phyloP scores from a whole-genome alignment of 2,888 invertebrate genomes.

The Phoenoteleia sp. region DNA sequence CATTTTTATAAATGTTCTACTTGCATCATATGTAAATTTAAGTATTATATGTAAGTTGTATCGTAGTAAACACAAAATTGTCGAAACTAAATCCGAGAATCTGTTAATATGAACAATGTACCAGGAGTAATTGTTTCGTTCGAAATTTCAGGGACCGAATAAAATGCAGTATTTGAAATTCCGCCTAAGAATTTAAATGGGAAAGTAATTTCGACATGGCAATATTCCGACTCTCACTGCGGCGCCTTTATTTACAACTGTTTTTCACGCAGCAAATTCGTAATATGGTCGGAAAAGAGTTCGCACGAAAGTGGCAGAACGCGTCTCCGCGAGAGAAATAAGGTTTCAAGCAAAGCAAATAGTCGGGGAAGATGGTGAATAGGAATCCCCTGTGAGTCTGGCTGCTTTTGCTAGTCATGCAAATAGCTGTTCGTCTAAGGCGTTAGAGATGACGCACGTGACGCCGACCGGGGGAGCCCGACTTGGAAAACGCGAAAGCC shows the following conservation, averaged over 20 bases:
- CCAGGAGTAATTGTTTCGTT: conserved; percentile 18
- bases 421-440: conserved; percentile 72
- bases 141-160: too few species aligned
- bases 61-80: too few species aligned
- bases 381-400: conserved; percentile 75
- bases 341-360: conserved; percentile 71
- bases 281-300: not conserved
- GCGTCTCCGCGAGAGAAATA: conserved; percentile 46
- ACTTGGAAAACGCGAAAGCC: conserved; percentile 60
- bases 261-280: conserved; percentile 38
- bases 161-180: conserved; percentile 1
- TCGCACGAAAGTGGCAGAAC: conserved; percentile 5
- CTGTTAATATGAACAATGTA: too few species aligned
- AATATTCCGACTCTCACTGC: not conserved
- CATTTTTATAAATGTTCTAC: too few species aligned
- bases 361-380: conserved; percentile 70
- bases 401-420: conserved; percentile 77
- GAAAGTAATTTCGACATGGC: not conserved
- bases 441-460: conserved; percentile 57
- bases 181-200: conserved; percentile 19
- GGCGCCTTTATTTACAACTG: conserved; percentile 15
- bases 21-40: too few species aligned
- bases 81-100: too few species aligned
- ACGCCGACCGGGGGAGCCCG: conserved; percentile 34
- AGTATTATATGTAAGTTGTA: too few species aligned